Conservation (phyloP, 2,113 vertebrate species). For the Actenoides lindsayi region DNA sequence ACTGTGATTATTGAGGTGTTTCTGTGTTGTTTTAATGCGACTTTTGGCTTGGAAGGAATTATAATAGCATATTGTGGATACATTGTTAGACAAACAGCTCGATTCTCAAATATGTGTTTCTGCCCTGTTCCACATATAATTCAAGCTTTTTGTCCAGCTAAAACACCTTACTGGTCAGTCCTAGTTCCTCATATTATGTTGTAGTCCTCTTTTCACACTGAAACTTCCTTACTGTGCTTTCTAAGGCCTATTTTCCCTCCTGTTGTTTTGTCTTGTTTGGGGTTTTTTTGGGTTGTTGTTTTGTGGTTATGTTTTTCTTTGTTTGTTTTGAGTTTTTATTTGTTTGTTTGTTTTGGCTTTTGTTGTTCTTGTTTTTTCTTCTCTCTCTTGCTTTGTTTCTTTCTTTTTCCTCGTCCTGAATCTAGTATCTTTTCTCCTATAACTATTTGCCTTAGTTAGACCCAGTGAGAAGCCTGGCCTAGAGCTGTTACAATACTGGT, state of each 20-base stretch:
- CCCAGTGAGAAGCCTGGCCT: neutral
- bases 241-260: neutral
- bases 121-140: rapidly evolving
- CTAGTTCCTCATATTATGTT: neutral
- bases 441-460: neutral
- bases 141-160: neutral
- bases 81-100: neutral
- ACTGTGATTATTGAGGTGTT: neutral
- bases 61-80: neutral
- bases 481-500: neutral
- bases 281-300: neutral
- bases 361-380: neutral
- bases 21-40: neutral
- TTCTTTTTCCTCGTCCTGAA: neutral
- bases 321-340: neutral
- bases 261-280: neutral
- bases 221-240: neutral
- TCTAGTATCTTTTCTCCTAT: neutral
- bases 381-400: neutral
- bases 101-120: neutral
- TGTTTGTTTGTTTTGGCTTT: too few relatives aligned
- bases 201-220: neutral
- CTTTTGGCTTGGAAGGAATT: neutral
- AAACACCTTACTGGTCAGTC: neutral
- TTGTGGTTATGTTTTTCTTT: neutral